Conservation (phyloP, 37 sponge, comb jelly and placozoan genomes). For the Bolinopsis microptera region DNA sequence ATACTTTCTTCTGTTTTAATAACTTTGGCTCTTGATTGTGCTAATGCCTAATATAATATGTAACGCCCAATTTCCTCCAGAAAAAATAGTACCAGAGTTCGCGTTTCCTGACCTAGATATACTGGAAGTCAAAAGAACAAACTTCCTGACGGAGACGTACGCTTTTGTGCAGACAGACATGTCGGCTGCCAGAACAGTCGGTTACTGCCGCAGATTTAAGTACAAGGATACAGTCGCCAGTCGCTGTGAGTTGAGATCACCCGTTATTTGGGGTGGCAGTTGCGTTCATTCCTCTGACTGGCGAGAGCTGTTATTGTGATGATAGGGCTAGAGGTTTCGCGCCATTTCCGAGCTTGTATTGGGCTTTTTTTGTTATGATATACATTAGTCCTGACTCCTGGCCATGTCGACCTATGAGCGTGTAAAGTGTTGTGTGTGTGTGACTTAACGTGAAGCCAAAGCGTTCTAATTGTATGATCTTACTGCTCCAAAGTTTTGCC, state of each 20-base stretch:
- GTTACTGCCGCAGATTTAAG: constrained; percentile 26
- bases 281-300: too few species aligned
- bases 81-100: constrained; percentile 6
- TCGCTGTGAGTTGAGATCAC: neutral
- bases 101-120: constrained; percentile 22
- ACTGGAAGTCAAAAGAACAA: neutral
- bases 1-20: too few species aligned
- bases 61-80: neutral
- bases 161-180: constrained; percentile 12
- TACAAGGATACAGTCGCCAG: neutral
- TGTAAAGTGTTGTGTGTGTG: neutral
- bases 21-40: too few species aligned
- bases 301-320: neutral
- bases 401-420: neutral
- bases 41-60: too few species aligned
- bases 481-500: too few species aligned
- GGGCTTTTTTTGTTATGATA: neutral
- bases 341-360: neutral
- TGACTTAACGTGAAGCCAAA: neutral
- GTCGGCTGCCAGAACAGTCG: neutral
- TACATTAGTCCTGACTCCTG: neutral
- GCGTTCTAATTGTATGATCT: neutral
- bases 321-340: neutral
- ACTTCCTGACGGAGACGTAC: constrained; percentile 1
- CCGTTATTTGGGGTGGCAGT: too few species aligned